Percentiles rank a stretch among this genome's conserved stretches.
These are phyloP conservation scores for Peromyscus polionotus DNA, from an alignment of 2,113 vertebrate species.

Conservation along the genomic window DNA sequence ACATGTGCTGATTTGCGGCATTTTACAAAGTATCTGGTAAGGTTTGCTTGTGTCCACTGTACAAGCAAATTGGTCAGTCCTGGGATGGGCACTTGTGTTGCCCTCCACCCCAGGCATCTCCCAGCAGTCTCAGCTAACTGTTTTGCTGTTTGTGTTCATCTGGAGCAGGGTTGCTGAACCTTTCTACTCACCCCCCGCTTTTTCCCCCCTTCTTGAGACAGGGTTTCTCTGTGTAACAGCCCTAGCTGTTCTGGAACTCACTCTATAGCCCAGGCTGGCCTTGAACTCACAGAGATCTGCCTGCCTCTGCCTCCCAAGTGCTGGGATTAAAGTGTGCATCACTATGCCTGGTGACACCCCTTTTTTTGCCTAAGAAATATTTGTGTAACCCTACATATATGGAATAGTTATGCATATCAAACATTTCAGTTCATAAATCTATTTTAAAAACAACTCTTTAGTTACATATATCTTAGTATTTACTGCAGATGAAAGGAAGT, in stretches of 20 bases:
- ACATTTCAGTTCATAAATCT: background rate
- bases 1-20: background rate
- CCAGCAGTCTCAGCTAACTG: too few relatives aligned
- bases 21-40: background rate
- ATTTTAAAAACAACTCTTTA: background rate
- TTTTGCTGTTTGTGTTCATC: background rate
- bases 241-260: background rate
- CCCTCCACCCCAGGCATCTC: fast-evolving
- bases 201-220: background rate
- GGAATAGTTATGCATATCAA: background rate
- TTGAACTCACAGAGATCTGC: background rate
- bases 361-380: background rate
- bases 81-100: background rate
- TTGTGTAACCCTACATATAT: background rate
- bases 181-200: background rate
- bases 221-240: background rate
- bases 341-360: background rate
- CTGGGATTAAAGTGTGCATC: background rate
- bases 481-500: background rate
- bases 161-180: background rate
- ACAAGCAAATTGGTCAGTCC: too few relatives aligned
- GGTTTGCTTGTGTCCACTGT: background rate
- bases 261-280: background rate
- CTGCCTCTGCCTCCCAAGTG: background rate
- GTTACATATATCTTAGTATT: background rate